Conservation (phyloP, 2,888 invertebrate genomes). For the Melanophora roralis region DNA sequence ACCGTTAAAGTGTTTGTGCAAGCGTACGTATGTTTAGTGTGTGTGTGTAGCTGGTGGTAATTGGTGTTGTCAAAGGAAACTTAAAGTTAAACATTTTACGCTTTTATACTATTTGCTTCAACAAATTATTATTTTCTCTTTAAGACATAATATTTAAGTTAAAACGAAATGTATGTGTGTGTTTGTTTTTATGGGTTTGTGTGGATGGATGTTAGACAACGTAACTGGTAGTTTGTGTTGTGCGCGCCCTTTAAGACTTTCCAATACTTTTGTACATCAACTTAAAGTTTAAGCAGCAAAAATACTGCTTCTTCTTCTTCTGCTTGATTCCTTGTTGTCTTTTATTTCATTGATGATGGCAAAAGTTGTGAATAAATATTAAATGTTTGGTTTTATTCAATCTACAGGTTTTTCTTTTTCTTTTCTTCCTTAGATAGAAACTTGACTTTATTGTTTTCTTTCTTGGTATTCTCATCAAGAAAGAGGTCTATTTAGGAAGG, state of each 20-base stretch:
- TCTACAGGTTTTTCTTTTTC: constrained; percentile 53
- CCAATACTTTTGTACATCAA: not conserved
- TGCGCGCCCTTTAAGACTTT: constrained; percentile 24
- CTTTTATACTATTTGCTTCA: constrained; percentile 21
- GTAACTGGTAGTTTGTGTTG: not conserved
- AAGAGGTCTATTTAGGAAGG: not conserved
- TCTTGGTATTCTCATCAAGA: not conserved
- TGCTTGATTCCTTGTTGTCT: not conserved
- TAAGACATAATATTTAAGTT: constrained; percentile 48
- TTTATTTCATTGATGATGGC: not conserved
- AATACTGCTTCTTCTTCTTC: not conserved
- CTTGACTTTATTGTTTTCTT: constrained; percentile 12
- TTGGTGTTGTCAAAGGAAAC: constrained; percentile 18
- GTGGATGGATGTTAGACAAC: too few relatives aligned
- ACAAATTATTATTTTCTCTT: constrained; percentile 58
- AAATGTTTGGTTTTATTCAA: constrained; percentile 44
- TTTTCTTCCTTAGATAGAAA: not conserved
- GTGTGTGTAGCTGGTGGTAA: not conserved
- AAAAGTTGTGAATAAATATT: constrained; percentile 47
- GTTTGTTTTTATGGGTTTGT: too few relatives aligned
- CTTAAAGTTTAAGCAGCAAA: constrained; percentile 29
- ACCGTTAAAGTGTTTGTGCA: not conserved
- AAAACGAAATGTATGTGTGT: not conserved
- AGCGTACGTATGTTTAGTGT: not conserved
- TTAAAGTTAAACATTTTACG: constrained; percentile 46